Conservation (phyloP, 1,140 invertebrate species). For the Coelopa frigida region DNA sequence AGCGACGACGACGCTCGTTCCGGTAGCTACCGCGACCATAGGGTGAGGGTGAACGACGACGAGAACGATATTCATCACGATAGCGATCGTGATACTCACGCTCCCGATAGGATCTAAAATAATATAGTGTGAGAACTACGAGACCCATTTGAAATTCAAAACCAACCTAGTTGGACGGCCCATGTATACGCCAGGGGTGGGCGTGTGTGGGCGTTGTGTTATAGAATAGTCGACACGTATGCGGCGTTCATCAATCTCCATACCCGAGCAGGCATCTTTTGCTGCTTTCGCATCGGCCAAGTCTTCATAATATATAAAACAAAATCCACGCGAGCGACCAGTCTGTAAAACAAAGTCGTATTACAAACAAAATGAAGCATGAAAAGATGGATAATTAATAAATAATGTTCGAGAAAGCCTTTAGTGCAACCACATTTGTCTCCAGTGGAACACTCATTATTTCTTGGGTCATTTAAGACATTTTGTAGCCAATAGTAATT, state of each 20-base stretch:
- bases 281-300: constrained; percentile 87
- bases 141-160: background rate
- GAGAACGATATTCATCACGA: constrained; percentile 41
- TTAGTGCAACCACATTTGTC: constrained; percentile 21
- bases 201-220: constrained; percentile 93
- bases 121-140: background rate
- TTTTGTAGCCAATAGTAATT: constrained; percentile 12
- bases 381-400: background rate
- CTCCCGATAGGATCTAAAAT: background rate
- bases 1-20: constrained; percentile 39
- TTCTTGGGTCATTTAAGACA: too few species aligned
- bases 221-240: constrained; percentile 97
- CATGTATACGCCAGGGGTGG: constrained; percentile 97
- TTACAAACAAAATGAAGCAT: background rate
- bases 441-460: constrained; percentile 25
- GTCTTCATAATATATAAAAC: constrained; percentile 91
- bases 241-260: constrained; percentile 87
- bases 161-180: constrained; percentile 70
- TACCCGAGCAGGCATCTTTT: constrained; percentile 87
- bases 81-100: constrained; percentile 26
- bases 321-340: constrained; percentile 88
- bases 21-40: constrained; percentile 23
- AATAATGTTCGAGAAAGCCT: constrained; percentile 17
- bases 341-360: constrained; percentile 67
- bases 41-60: constrained; percentile 24